phyloP scores from a whole-genome alignment of 2,888 invertebrate genomes.

The Melanostoma mellinum region DNA sequence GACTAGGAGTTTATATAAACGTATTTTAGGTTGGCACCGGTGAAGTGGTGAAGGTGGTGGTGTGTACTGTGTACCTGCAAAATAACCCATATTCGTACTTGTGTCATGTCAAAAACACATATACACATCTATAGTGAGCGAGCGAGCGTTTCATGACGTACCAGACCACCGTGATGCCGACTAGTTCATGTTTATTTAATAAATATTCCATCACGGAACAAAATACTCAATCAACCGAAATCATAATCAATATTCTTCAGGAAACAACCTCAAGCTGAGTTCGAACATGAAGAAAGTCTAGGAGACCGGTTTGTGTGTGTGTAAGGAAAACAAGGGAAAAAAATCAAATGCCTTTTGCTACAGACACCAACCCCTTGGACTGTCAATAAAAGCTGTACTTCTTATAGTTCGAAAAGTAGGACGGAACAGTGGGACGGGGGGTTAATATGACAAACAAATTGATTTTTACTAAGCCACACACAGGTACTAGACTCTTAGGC shows the following conservation, averaged over 20 bases:
- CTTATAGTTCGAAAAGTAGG: background rate
- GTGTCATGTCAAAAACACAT: constrained; percentile 16
- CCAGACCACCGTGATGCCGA: background rate
- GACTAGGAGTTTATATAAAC: constrained; percentile 12
- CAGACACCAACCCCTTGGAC: background rate
- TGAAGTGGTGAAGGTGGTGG: too few species aligned
- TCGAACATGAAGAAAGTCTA: background rate
- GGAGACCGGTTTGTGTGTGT: background rate
- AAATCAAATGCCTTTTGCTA: background rate
- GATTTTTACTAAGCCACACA: constrained; percentile 45
- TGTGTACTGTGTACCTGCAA: background rate
- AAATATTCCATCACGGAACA: constrained; percentile 59
- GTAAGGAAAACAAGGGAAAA: background rate
- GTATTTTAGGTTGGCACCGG: too few species aligned
- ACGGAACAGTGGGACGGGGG: background rate
- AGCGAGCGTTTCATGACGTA: constrained; percentile 19
- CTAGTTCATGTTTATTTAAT: constrained; percentile 44
- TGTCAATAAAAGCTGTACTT: background rate
- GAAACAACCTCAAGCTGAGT: background rate
- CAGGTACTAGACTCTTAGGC: background rate
- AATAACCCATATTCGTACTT: background rate
- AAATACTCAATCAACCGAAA: constrained; percentile 62
- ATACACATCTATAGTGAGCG: background rate
- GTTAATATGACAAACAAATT: constrained; percentile 59
- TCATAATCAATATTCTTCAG: constrained; percentile 57